Evolutionary conservation across 2,888 invertebrate genomes (phyloP).

Genomic region (Macaria liturata): DNA sequence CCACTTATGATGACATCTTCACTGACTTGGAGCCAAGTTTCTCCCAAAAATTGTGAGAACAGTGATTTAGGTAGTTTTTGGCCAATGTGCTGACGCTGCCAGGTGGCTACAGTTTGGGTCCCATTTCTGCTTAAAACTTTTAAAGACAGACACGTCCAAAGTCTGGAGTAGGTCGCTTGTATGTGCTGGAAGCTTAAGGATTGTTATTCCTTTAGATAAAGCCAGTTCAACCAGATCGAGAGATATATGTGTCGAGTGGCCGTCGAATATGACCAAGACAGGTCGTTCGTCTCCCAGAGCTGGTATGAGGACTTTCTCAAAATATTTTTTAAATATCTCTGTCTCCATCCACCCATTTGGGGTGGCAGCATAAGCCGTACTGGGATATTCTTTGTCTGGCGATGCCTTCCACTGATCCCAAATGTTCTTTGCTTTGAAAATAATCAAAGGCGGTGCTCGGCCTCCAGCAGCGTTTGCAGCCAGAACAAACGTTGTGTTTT

Average conservation of each 20-base stretch:
- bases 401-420: slow-evolving; percentile 11
- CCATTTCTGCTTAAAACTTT: too few species aligned
- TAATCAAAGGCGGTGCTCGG: slow-evolving; percentile 5
- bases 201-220: too few species aligned
- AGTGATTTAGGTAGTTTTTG: too few species aligned
- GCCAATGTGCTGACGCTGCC: too few species aligned
- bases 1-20: too few species aligned
- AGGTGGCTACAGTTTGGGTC: too few species aligned
- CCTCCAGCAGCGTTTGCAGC: not conserved
- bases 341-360: slow-evolving; percentile 15
- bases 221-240: too few species aligned
- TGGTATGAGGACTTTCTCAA: slow-evolving; percentile 10
- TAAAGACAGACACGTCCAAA: too few species aligned
- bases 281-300: slow-evolving; percentile 12
- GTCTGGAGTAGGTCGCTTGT: too few species aligned
- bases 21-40: too few species aligned
- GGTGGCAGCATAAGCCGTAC: slow-evolving; percentile 1
- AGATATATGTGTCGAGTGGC: slow-evolving; percentile 1
- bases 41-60: too few species aligned
- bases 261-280: slow-evolving; percentile 13
- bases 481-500: not conserved
- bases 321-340: slow-evolving; percentile 10
- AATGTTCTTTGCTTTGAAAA: slow-evolving; percentile 10
- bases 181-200: too few species aligned
- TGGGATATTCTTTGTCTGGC: not conserved